Evolutionary conservation across 2,888 invertebrate genomes (phyloP), one percentile per base, ranked within the genome.

Genomic region (Eudemis profundana): DNA sequence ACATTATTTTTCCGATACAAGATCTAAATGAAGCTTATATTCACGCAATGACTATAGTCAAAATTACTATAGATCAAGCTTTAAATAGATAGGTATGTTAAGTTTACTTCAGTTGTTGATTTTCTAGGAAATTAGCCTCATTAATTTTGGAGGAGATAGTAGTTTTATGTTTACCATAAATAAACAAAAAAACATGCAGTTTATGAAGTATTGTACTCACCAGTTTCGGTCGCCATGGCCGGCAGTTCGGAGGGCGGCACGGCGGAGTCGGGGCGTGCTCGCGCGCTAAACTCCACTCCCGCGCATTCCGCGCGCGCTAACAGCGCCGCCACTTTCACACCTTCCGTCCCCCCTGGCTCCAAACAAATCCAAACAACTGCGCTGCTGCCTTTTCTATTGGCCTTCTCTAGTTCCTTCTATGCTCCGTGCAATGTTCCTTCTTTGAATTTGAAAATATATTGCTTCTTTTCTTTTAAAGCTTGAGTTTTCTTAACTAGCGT

Each of bases 181-280:
- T 23, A n/a, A 42, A 17, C n/a, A 15, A 0, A 42, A 40, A 4
- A 56, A 46, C 19, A 57, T 33, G 1, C 17, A 7, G 15, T 49
- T 12, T n/a, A n/a, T n/a, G n/a, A n/a, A 21, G 51, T 17, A 62
- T 36, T 40, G 61, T 68, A 86, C 89, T 88, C 72, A 93, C 93
- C 90, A 73, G 92, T 87, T 67, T 93, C 92, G 86, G 91, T 90
- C 82, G 92, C 91, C 93, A 93, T 93, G 87, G 89, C 87, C 81
- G 89, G 84, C 76, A 85, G 90, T 75, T 89, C 90, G 68, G 90
- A 89, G 83, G 93, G 92, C 88, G 92, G 90, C 92, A 91, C 90
- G 84, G 81, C 82, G 78, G 79, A 77, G 81, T 86, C 89, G 81
- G 87, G 84, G 84, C 89, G 90, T 84, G 86, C 84, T 84, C 89